Percentiles rank a stretch among this genome's conserved stretches.
Conservation (phyloP, 1,140 invertebrate genomes). For the Geopemphigus sp. region DNA sequence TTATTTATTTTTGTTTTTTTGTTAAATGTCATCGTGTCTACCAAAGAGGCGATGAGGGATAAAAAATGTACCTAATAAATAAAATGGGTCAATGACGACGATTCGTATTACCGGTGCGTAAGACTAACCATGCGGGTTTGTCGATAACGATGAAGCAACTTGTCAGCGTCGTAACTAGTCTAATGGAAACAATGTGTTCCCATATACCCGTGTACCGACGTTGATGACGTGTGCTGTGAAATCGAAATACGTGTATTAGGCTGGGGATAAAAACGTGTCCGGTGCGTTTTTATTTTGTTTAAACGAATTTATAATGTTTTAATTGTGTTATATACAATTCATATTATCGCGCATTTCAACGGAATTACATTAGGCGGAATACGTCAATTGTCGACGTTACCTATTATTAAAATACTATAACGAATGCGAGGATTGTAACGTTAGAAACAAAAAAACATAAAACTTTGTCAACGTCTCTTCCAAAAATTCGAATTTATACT, state of each 20-base stretch:
- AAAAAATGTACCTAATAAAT: slow-evolving; percentile 14
- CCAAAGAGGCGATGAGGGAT: not conserved
- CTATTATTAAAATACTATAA: too few relatives aligned
- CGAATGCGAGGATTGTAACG: too few relatives aligned
- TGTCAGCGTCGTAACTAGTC: slow-evolving; percentile 12
- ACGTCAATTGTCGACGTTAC: too few relatives aligned
- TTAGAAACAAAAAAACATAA: too few relatives aligned
- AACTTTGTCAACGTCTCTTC: too few relatives aligned
- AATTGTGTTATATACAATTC: too few relatives aligned
- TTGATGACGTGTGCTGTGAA: not conserved
- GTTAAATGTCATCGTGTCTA: not conserved
- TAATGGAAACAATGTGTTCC: slow-evolving; percentile 23
- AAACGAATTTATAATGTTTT: too few relatives aligned
- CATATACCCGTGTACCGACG: not conserved
- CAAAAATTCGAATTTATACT: too few relatives aligned
- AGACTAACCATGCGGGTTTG: slow-evolving; percentile 30
- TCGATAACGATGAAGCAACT: slow-evolving; percentile 31
- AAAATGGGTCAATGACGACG: slow-evolving; percentile 30
- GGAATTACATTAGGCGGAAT: too few relatives aligned
- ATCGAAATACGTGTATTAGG: not conserved
- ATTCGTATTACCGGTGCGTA: slow-evolving; percentile 8
- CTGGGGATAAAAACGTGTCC: not conserved
- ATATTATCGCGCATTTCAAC: too few relatives aligned
- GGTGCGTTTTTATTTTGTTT: too few relatives aligned
- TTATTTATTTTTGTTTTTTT: not conserved